Conservation (phyloP, 2,888 invertebrate species). For the Thera obeliscata region DNA sequence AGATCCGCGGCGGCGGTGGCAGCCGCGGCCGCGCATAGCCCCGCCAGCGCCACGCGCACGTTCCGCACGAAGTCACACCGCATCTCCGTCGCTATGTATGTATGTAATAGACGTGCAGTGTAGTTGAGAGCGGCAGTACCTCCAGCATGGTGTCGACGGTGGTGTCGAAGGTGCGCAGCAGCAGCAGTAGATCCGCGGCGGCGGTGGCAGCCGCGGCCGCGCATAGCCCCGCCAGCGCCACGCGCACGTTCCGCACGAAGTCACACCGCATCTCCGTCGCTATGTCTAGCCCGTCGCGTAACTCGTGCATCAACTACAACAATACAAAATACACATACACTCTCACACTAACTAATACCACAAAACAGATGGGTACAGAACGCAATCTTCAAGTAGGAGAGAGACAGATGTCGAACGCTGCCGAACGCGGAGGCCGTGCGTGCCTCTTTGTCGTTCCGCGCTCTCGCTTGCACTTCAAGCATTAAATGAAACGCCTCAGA, state of each 20-base stretch:
- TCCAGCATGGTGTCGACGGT: conserved; percentile 87
- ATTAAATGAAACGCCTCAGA: too few relatives aligned
- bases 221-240: conserved; percentile 60
- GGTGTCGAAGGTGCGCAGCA: conserved; percentile 89
- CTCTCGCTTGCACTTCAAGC: too few relatives aligned
- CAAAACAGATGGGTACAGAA: too few relatives aligned
- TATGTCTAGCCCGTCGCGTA: conserved; percentile 94
- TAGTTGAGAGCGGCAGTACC: not conserved
- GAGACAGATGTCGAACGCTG: too few relatives aligned
- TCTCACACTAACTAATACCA: too few relatives aligned
- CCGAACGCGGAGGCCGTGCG: too few relatives aligned
- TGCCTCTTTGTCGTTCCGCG: too few relatives aligned
- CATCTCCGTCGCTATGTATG: too few relatives aligned
- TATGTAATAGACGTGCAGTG: too few relatives aligned
- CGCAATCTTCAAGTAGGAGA: too few relatives aligned
- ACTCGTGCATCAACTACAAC: conserved; percentile 90
- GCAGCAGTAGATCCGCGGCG: conserved; percentile 79
- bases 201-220: conserved; percentile 66
- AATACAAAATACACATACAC: too few relatives aligned
- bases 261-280: conserved; percentile 92
- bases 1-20: conserved; percentile 72
- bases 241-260: conserved; percentile 87
- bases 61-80: conserved; percentile 87
- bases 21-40: conserved; percentile 58
- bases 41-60: conserved; percentile 80